A percentile compares a stretch with the other conserved stretches of the same genome.
phyloP scores from a whole-genome alignment of 2,888 invertebrate species.

The Malacosoma neustria region DNA sequence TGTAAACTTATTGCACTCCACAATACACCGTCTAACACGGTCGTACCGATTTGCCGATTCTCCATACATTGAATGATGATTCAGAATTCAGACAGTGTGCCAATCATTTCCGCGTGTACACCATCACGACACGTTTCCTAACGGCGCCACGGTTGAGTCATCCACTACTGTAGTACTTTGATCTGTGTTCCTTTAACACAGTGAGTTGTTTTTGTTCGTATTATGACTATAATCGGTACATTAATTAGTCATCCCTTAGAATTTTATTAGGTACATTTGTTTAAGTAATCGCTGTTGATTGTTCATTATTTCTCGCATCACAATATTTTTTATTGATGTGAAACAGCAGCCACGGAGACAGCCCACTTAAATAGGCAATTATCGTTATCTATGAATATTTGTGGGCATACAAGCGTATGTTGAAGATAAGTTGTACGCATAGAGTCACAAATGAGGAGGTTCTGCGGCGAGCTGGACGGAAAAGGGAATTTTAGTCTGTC shows the following conservation, averaged over 20 bases:
- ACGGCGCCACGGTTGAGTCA: not conserved
- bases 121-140: not conserved
- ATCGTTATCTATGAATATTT: no score
- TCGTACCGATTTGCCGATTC: constrained; percentile 2
- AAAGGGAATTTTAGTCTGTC: no score
- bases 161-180: not conserved
- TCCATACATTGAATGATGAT: not conserved
- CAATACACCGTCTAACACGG: constrained; percentile 5
- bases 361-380: no score
- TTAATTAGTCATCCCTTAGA: not conserved
- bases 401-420: no score
- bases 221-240: not conserved
- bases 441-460: no score
- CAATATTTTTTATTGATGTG: no score
- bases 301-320: no score
- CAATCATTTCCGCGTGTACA: not conserved
- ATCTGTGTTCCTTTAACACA: not conserved
- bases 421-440: no score
- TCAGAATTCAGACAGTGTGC: not conserved
- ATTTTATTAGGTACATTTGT: not conserved
- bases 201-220: not conserved
- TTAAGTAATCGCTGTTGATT: not conserved
- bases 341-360: no score
- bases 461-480: no score
- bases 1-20: not conserved